Evolutionary conservation across 2,888 invertebrate species (phyloP).

Genomic region (Metallyticus violacea): DNA sequence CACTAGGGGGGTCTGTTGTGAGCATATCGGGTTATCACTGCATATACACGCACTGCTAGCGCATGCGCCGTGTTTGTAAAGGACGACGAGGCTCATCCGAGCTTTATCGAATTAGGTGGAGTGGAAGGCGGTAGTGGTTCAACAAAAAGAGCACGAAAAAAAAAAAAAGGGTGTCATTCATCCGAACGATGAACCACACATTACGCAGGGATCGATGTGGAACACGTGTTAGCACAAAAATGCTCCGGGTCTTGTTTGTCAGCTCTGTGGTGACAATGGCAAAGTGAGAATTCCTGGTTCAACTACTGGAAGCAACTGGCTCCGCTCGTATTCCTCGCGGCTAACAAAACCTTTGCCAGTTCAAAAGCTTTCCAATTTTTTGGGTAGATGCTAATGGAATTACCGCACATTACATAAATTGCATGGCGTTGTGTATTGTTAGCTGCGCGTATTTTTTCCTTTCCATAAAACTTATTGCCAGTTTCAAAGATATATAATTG

Average conservation of each 20-base stretch:
- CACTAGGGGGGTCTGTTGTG: no score
- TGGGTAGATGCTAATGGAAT: no score
- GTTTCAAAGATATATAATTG: no score
- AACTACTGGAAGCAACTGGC: background rate
- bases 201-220: background rate
- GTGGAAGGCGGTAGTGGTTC: background rate
- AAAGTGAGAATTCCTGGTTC: background rate
- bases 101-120: constrained; percentile 14
- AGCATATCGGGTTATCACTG: background rate
- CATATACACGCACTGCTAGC: background rate
- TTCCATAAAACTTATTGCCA: no score
- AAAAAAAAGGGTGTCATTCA: background rate
- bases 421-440: no score
- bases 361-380: no score
- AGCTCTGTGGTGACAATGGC: no score
- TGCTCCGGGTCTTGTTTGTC: background rate
- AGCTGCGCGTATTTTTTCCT: no score
- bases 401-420: no score
- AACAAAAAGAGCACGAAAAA: background rate
- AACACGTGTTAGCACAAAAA: background rate
- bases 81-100: background rate
- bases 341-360: background rate
- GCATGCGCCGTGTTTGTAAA: background rate
- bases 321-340: no score
- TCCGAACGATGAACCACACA: background rate